These are phyloP conservation scores for Laupala kohalensis DNA, from an alignment of 1,140 invertebrate genomes.

Conservation along the genomic window DNA sequence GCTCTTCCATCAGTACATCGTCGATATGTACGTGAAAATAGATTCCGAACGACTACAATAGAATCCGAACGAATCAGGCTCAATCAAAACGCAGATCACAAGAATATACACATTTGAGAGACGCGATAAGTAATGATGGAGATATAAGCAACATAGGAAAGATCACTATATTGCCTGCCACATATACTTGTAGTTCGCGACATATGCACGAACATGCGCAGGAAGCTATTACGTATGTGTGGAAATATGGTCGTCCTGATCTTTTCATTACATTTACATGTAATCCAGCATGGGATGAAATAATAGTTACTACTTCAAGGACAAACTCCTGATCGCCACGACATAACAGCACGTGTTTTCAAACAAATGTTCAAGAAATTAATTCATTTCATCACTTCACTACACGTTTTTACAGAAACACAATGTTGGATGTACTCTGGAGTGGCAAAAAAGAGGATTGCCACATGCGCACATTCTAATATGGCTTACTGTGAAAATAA, in stretches of 20 bases:
- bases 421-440: conserved; percentile 29
- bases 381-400: conserved; percentile 18
- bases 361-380: conserved; percentile 24
- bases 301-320: conserved; percentile 24
- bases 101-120: conserved; percentile 30
- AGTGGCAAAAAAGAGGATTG: conserved; percentile 37
- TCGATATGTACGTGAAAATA: conserved; percentile 28
- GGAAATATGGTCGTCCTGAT: conserved; percentile 12
- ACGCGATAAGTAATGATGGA: conserved; percentile 19
- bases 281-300: conserved; percentile 25
- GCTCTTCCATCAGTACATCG: conserved; percentile 15
- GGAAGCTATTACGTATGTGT: conserved; percentile 7
- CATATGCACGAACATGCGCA: conserved; percentile 13
- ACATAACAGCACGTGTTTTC: conserved; percentile 33
- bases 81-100: conserved; percentile 32
- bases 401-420: conserved; percentile 23
- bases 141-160: conserved; percentile 11
- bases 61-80: conserved; percentile 23
- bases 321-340: conserved; percentile 25
- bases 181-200: conserved; percentile 1
- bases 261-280: conserved; percentile 28
- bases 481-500: conserved; percentile 18
- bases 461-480: conserved; percentile 27
- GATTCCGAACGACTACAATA: conserved; percentile 27
- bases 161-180: conserved; percentile 8